Evolutionary conservation across 37 sponge, comb jelly and placozoan genomes (phyloP).

Genomic region (Tethya wilhelma): DNA sequence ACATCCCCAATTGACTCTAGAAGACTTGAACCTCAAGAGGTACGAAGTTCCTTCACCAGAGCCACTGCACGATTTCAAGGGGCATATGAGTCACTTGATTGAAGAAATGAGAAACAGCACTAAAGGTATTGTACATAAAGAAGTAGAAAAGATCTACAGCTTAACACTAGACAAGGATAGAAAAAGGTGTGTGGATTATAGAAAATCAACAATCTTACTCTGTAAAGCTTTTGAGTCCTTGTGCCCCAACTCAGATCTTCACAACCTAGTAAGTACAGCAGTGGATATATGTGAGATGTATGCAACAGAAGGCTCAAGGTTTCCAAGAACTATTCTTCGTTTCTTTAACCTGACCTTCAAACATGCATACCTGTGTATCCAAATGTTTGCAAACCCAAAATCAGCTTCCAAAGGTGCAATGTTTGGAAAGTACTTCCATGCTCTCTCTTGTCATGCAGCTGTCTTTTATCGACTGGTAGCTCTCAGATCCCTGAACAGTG

Average conservation of each 20-base stretch:
- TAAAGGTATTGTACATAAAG: no score
- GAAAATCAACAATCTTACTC: slow-evolving; percentile 1
- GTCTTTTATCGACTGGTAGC: not conserved
- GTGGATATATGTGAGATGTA: slow-evolving; percentile 2
- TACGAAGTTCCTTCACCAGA: no score
- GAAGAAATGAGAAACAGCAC: not conserved
- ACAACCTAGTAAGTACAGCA: not conserved
- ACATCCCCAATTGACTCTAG: no score
- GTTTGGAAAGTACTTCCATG: slow-evolving; percentile 17
- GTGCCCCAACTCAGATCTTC: not conserved
- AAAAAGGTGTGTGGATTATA: not conserved
- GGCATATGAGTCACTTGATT: not conserved
- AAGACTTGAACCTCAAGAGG: no score
- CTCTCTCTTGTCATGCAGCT: not conserved
- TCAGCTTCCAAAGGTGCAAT: not conserved
- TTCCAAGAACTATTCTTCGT: not conserved
- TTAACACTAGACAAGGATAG: not conserved
- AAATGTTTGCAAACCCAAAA: not conserved
- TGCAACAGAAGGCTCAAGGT: not conserved
- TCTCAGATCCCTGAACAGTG: not conserved
- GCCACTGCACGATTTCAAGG: no score
- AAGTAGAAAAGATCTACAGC: not conserved
- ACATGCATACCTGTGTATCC: not conserved
- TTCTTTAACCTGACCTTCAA: not conserved
- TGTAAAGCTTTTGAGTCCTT: not conserved